Conservation (phyloP, 2,797 vertebrate genomes). For the Helostoma temminkii region DNA sequence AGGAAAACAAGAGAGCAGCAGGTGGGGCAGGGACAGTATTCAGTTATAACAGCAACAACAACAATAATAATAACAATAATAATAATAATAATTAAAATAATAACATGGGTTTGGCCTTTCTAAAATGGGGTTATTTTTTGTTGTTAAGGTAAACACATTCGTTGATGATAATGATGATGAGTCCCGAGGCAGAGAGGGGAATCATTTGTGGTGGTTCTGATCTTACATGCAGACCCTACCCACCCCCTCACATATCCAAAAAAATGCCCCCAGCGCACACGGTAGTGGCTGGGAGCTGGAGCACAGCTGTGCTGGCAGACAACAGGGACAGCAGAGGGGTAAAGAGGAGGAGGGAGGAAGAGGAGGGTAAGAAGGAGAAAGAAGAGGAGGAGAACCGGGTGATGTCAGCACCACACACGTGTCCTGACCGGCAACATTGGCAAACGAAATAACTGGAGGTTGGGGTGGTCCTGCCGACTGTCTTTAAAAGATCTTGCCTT, state of each 20-base stretch:
- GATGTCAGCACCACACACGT: conserved; percentile 84
- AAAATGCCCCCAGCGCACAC: conserved; percentile 32
- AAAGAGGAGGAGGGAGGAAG: neutral
- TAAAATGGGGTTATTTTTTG: conserved; percentile 83
- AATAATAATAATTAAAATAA: conserved; percentile 75
- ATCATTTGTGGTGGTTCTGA: conserved; percentile 81
- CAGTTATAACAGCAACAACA: conserved; percentile 67
- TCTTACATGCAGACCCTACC: conserved; percentile 83
- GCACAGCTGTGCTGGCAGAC: conserved; percentile 71
- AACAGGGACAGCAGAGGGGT: conserved; percentile 17
- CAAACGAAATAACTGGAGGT: conserved; percentile 84
- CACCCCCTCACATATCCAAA: conserved; percentile 8
- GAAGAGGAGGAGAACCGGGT: conserved; percentile 1
- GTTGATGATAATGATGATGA: conserved; percentile 61
- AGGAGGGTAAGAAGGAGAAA: neutral
- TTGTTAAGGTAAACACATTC: conserved; percentile 79
- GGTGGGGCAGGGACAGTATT: conserved; percentile 80
- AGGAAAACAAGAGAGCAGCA: conserved; percentile 41
- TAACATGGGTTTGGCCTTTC: conserved; percentile 89
- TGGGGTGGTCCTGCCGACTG: conserved; percentile 80
- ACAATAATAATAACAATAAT: conserved; percentile 63
- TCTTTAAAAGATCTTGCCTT: conserved; percentile 99
- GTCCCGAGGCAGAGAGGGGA: conserved; percentile 79
- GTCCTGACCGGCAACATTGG: conserved; percentile 92
- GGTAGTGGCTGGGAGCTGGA: conserved; percentile 85